Evolutionary conservation across 2,113 vertebrate genomes (phyloP).

Genomic region (Struthio camelus): DNA sequence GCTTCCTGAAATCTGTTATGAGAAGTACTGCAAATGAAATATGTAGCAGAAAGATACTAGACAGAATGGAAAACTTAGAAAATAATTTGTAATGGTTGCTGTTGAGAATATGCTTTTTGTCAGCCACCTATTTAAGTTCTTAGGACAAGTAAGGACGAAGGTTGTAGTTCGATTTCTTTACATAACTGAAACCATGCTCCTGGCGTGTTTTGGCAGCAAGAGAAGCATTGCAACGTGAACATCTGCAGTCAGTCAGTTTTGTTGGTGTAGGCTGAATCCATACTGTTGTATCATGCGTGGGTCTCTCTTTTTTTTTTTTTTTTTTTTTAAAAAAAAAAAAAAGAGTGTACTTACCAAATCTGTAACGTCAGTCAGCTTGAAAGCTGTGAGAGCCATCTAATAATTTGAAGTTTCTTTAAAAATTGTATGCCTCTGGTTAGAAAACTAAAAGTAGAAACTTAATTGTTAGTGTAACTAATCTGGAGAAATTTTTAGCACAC

Average conservation of each 20-base stretch:
- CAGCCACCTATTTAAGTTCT: background rate
- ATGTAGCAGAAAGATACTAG: background rate
- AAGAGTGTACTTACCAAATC: background rate
- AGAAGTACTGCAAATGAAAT: background rate
- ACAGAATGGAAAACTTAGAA: background rate
- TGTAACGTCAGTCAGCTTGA: background rate
- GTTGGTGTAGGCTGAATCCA: background rate
- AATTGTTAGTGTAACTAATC: background rate
- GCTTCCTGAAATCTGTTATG: background rate
- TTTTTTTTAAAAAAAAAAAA: too few species aligned
- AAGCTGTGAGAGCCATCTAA: background rate
- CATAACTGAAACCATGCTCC: fast-evolving
- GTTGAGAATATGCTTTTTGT: background rate
- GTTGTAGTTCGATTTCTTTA: background rate
- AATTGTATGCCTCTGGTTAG: background rate
- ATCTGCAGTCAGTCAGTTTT: background rate
- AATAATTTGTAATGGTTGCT: background rate
- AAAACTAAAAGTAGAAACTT: background rate
- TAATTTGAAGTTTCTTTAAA: background rate
- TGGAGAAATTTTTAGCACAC: background rate
- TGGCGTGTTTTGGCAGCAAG: background rate
- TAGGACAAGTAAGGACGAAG: background rate
- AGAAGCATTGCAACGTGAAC: background rate
- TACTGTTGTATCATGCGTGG: background rate
- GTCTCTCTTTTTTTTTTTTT: too few species aligned